Evolutionary conservation across 1,140 invertebrate species (phyloP), one percentile per base, ranked within the genome.

Genomic region (Bicyclus anynana): DNA sequence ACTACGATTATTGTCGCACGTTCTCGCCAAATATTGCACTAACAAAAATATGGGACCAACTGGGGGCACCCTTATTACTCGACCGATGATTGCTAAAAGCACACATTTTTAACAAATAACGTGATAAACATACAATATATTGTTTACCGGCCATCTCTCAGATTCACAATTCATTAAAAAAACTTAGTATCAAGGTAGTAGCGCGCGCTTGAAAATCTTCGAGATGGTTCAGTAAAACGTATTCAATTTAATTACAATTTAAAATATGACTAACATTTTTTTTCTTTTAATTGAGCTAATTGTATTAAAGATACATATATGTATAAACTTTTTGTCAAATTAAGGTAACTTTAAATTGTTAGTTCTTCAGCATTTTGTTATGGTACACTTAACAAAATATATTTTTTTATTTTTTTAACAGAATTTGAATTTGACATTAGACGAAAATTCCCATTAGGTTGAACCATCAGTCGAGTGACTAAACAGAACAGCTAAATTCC

Each of bases 41-140:
- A 87, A 85, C 84, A 87, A 87, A 83, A 85, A 83, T 83, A 85
- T 78, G 66, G 69, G 69, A 69, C 69, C 64, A 49, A 59, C 51
- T 63, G 63, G 38, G 53, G 62, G 57, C 58, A 49, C 67, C 75
- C 65, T 65, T 60, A 40, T 40, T 53, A 64, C 62, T 68, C 69
- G 58, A 63, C 27, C 59, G 65, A 64, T 72, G 62, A 62, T 74
- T 20, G 38, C 38, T 38, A 38, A 38, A 14, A 16, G 14, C 35
- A 14, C 2, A 38, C 5, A 38, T 14, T 38, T 16, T 38, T 16
- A 38, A 38, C 14, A 38, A 38, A 38, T 38, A 38, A 44, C 16
- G 2, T 20, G 20, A 12, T 16, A 44, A 44, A 44, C 4, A 2
- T 16, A 10, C 18, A 17, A 44, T 12, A 12, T 7, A 7, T 33